A percentile compares a stretch with the other conserved stretches of the same genome.
Conservation (phyloP, 2,797 vertebrate species). For the Coreius guichenoti region DNA sequence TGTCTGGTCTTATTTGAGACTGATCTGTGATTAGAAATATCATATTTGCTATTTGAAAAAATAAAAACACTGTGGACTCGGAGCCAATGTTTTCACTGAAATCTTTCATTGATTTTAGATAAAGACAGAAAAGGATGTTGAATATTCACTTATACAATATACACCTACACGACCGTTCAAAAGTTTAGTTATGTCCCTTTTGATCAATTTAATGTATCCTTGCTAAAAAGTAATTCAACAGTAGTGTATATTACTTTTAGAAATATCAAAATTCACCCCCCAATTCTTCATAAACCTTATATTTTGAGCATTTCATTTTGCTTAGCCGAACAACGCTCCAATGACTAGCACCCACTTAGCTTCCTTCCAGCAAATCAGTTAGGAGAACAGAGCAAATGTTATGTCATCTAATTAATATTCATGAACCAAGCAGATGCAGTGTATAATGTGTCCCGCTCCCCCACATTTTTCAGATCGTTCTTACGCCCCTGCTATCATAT, state of each 20-base stretch:
- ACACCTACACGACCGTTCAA: background rate
- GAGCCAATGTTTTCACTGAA: background rate
- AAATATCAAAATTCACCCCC: background rate
- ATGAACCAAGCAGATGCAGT: background rate
- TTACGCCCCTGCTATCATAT: background rate
- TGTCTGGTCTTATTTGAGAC: background rate
- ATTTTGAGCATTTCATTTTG: background rate
- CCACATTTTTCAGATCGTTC: background rate
- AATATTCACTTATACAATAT: background rate
- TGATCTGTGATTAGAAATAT: background rate
- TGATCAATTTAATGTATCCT: background rate
- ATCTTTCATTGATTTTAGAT: background rate
- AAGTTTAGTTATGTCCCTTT: background rate
- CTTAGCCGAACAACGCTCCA: background rate
- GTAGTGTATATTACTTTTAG: background rate
- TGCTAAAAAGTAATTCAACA: background rate
- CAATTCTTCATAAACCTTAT: background rate
- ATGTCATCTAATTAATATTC: background rate
- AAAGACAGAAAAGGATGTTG: background rate
- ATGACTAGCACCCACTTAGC: background rate
- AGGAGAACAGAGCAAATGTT: background rate
- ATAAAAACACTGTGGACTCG: background rate
- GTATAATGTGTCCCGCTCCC: background rate
- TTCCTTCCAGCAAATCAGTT: background rate
- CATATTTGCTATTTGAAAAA: background rate